A percentile compares a stretch with the other conserved stretches of the same genome.
Conservation (phyloP, 64 coral and sea anemone species). For the Acropora tenuis region DNA sequence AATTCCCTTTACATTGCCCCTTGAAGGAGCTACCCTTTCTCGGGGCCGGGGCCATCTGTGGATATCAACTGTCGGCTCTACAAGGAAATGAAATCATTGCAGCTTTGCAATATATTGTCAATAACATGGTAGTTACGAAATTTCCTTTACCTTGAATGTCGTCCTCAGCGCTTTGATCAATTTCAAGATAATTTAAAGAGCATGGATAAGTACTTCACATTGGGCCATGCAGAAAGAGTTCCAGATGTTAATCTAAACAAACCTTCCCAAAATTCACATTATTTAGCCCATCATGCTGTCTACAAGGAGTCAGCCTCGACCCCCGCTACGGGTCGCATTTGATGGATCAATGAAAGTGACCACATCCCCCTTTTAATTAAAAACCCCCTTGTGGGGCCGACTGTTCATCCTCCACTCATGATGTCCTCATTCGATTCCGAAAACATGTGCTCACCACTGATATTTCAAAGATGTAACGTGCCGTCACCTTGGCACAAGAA, state of each 20-base stretch:
- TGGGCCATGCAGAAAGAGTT: not conserved
- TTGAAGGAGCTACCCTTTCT: too few relatives aligned
- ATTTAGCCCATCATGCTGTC: conserved; percentile 50
- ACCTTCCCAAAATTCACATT: not conserved
- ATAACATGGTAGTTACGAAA: too few relatives aligned
- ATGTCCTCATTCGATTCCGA: conserved; percentile 61
- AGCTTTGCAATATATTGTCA: too few relatives aligned
- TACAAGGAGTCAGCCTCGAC: conserved; percentile 45
- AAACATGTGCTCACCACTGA: conserved; percentile 49
- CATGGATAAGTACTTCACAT: not conserved
- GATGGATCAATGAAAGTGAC: conserved; percentile 49
- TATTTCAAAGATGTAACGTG: conserved; percentile 64
- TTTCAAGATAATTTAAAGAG: not conserved
- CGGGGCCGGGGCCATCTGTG: too few relatives aligned
- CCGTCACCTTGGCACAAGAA: not conserved
- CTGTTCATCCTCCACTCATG: conserved; percentile 39
- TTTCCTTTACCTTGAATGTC: too few relatives aligned
- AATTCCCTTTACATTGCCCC: too few relatives aligned
- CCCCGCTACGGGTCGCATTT: conserved; percentile 36
- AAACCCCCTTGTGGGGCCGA: conserved; percentile 37
- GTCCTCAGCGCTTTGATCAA: too few relatives aligned
- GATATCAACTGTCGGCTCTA: too few relatives aligned
- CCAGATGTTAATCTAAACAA: not conserved
- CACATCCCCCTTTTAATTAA: conserved; percentile 48
- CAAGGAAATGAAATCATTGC: too few relatives aligned